phyloP scores from a whole-genome alignment of 2,113 vertebrate species.

The Osmerus eperlanus region DNA sequence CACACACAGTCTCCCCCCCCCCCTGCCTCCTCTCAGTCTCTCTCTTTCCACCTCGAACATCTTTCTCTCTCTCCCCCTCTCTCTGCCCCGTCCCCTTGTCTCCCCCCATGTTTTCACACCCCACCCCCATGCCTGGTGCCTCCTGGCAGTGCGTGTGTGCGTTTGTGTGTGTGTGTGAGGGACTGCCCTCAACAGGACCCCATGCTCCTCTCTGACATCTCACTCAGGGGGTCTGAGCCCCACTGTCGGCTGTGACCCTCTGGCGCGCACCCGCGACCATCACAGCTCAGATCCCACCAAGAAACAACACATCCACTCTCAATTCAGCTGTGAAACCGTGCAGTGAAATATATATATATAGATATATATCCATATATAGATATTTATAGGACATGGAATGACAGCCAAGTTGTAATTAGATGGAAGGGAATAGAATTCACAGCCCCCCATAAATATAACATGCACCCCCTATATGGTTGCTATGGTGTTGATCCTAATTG shows the following conservation, averaged over 20 bases:
- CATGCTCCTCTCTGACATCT: not conserved
- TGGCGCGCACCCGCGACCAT: too few relatives aligned
- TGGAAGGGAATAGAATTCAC: too few relatives aligned
- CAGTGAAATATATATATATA: too few relatives aligned
- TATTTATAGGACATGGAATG: too few relatives aligned
- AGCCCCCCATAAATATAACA: too few relatives aligned
- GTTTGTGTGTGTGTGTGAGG: not conserved
- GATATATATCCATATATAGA: too few relatives aligned
- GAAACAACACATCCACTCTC: too few relatives aligned
- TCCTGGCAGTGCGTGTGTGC: not conserved
- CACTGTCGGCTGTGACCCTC: too few relatives aligned
- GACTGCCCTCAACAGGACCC: not conserved
- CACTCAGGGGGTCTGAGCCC: not conserved
- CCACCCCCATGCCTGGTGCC: not conserved
- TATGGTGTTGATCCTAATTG: conserved; percentile 2
- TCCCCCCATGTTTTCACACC: not conserved
- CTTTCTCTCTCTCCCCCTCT: not conserved
- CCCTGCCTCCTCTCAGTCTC: not conserved
- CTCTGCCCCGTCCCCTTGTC: not conserved
- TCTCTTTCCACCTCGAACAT: not conserved
- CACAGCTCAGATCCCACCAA: too few relatives aligned
- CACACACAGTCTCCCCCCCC: not conserved
- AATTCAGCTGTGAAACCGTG: too few relatives aligned
- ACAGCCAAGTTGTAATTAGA: too few relatives aligned
- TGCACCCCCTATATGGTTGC: not conserved